A percentile compares a stretch with the other conserved stretches of the same genome.
Conservation (phyloP, 2,888 invertebrate genomes). For the Pristionchus maxplancki region DNA sequence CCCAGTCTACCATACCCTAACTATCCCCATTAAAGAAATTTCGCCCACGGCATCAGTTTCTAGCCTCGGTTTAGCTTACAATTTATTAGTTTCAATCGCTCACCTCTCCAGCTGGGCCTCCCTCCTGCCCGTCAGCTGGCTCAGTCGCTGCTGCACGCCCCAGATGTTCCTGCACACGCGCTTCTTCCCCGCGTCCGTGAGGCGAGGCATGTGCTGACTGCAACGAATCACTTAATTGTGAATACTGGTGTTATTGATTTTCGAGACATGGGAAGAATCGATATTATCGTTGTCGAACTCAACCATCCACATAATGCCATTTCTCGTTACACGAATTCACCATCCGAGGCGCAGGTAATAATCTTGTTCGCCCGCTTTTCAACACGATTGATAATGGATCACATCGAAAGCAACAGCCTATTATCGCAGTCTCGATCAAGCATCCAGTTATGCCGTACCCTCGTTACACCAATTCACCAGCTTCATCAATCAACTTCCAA, state of each 20-base stretch:
- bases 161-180: slow-evolving; percentile 87
- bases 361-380: too few relatives aligned
- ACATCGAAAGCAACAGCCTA: too few relatives aligned
- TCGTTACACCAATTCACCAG: neutral
- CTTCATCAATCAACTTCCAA: neutral
- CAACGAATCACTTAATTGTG: neutral
- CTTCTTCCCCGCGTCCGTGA: slow-evolving; percentile 89
- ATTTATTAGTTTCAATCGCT: slow-evolving; percentile 27
- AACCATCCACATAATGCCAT: too few relatives aligned
- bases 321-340: too few relatives aligned
- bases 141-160: slow-evolving; percentile 89
- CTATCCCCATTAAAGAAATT: too few relatives aligned
- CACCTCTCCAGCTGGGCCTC: slow-evolving; percentile 51
- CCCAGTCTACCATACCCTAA: too few relatives aligned
- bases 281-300: neutral
- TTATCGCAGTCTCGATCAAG: too few relatives aligned
- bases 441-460: neutral
- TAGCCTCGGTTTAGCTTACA: too few relatives aligned
- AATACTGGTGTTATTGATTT: neutral
- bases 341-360: too few relatives aligned
- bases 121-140: slow-evolving; percentile 84
- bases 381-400: too few relatives aligned
- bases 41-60: too few relatives aligned
- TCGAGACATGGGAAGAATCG: neutral
- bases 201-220: slow-evolving; percentile 86